A percentile compares a stretch with the other conserved stretches of the same genome.
Evolutionary conservation across 2,888 invertebrate genomes (phyloP).

Genomic region (Germaria angustata): DNA sequence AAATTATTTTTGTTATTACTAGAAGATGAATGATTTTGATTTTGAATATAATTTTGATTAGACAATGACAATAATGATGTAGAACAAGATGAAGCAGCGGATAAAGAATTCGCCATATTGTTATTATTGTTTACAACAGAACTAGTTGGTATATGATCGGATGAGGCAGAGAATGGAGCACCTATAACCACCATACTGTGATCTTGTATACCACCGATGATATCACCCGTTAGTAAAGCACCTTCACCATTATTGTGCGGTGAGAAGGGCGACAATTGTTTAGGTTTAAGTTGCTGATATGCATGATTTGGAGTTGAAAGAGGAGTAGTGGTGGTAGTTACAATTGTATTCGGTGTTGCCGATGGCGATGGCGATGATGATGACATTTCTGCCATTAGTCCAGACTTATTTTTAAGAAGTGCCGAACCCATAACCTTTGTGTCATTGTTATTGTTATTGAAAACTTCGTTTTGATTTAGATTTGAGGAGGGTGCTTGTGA

Average conservation of each 20-base stretch:
- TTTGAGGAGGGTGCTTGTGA: conserved; percentile 63
- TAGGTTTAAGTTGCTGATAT: conserved; percentile 55
- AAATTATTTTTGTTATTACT: conserved; percentile 62
- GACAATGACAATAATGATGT: conserved; percentile 64
- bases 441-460: conserved; percentile 47
- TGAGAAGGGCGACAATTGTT: conserved; percentile 38
- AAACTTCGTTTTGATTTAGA: conserved; percentile 60
- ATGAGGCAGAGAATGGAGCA: conserved; percentile 27
- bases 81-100: conserved; percentile 55
- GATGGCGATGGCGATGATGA: conserved; percentile 68
- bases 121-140: conserved; percentile 31
- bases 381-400: conserved; percentile 66
- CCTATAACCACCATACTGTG: conserved; percentile 66
- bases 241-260: conserved; percentile 31
- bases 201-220: conserved; percentile 60
- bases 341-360: conserved; percentile 70
- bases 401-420: conserved; percentile 62
- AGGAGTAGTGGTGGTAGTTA: conserved; percentile 78
- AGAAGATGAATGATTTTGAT: conserved; percentile 66
- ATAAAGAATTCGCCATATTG: conserved; percentile 42
- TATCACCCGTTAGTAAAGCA: conserved; percentile 58
- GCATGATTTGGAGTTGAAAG: conserved; percentile 65
- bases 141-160: conserved; percentile 48
- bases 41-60: conserved; percentile 63
- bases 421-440: conserved; percentile 74